A percentile compares a stretch with the other conserved stretches of the same genome.
Conservation (phyloP, 2,113 vertebrate genomes). For the Stercorarius parasiticus region DNA sequence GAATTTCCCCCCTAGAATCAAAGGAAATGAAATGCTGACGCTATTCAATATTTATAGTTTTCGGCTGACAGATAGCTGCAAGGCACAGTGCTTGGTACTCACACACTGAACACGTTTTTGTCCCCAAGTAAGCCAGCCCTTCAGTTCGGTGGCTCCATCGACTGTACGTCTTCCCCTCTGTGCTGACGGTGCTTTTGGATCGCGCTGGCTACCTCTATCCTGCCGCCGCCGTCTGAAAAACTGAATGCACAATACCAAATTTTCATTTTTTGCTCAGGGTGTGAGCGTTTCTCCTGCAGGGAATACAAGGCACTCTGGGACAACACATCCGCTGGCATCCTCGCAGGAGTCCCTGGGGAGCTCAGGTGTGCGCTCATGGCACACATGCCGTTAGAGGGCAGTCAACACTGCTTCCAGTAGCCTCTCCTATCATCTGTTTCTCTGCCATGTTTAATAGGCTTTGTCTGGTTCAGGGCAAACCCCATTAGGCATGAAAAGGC, state of each 20-base stretch:
- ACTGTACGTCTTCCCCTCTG: background rate
- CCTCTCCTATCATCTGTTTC: background rate
- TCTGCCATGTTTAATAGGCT: conserved; percentile 62
- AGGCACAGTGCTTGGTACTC: background rate
- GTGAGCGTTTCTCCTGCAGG: background rate
- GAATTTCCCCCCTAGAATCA: background rate
- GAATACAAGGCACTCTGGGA: background rate
- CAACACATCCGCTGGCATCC: background rate
- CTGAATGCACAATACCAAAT: background rate
- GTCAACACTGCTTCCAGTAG: conserved; percentile 46
- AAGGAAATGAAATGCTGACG: background rate
- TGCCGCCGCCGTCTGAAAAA: background rate
- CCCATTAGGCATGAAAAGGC: conserved; percentile 67
- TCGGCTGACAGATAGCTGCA: background rate
- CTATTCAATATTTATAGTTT: background rate
- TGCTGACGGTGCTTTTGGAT: background rate
- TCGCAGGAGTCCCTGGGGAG: background rate
- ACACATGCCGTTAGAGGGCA: conserved; percentile 69
- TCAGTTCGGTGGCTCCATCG: background rate
- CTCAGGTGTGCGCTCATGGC: background rate
- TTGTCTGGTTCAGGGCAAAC: conserved; percentile 71
- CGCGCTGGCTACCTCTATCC: background rate
- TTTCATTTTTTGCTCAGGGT: background rate
- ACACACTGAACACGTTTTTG: background rate
- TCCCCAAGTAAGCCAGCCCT: background rate